Evolutionary conservation across 2,888 invertebrate genomes (phyloP), one percentile per base, ranked within the genome.

Genomic region (Patella caerulea): DNA sequence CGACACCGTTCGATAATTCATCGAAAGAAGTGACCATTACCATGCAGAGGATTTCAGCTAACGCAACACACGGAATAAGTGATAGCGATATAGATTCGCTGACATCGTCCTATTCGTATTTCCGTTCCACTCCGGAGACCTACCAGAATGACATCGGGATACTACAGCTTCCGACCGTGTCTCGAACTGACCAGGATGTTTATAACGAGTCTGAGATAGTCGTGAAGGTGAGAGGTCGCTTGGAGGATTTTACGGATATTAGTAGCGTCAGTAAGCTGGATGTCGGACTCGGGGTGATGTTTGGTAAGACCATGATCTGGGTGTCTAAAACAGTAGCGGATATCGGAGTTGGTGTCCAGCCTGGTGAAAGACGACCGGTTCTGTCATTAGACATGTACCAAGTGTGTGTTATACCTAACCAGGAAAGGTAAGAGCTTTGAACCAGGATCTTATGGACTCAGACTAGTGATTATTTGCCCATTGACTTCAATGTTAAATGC

Each of bases 241-340:
- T 76, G 52, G 76, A 76, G 45, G 76, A 76, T 34, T 76, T 72
- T 24, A 59, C 76, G 1, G 34, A 71, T 56, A 74, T 78, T 52
- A 19, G 14, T 34, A 73, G 74, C 74, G 45, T 54, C 2, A 53
- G 65, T 69, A 71, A 74, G 24, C 45, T 78, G n/a, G 70, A 45
- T 34, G 71, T 78, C n/a, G 78, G 78, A 15, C 19, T 55, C 15
- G 78, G 78, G 12, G 73, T 78, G 34, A 74, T 74, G 54, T 78
- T 74, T 52, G 78, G 78, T 9, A 34, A 74, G 24, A 55, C 70
- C 4, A 55, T 78, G 55, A 59, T 78, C 7, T 71, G 73, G 71
- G 71, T 78, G 4, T 69, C 74, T 14, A 65, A 19, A 24, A 71
- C 74, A 2, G 74, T 52, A 19, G 24, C 71, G 1, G 69, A 71